phyloP scores from a whole-genome alignment of 64 coral and sea anemone genomes.

The Orbicella faveolata region DNA sequence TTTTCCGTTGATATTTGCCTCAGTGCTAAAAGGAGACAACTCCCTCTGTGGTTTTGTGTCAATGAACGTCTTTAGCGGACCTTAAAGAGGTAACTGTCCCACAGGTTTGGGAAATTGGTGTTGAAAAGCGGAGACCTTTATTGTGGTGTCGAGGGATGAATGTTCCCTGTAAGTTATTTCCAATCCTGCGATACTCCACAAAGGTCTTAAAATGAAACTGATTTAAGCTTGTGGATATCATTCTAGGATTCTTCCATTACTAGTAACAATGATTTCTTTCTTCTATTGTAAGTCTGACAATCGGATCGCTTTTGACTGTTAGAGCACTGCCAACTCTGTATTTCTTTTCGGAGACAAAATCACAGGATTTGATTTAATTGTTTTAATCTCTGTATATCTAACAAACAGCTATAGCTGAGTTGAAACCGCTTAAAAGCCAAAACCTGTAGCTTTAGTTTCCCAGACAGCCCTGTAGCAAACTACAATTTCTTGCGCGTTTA shows the following conservation, averaged over 20 bases:
- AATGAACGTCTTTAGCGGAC: background rate
- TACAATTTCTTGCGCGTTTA: too few species aligned
- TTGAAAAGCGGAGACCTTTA: background rate
- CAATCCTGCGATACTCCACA: too few species aligned
- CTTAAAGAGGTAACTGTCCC: background rate
- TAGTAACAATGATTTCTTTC: too few species aligned
- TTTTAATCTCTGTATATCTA: background rate
- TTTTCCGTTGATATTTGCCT: background rate
- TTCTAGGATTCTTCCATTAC: too few species aligned
- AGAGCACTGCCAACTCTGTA: too few species aligned
- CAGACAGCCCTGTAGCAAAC: too few species aligned
- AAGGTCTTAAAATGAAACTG: too few species aligned
- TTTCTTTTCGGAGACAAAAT: too few species aligned
- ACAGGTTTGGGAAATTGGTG: background rate
- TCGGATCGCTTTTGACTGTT: too few species aligned
- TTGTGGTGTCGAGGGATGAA: background rate
- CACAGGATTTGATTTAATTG: background rate
- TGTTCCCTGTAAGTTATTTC: too few species aligned
- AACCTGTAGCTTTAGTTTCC: background rate
- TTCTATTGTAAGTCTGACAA: too few species aligned
- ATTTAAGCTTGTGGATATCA: too few species aligned
- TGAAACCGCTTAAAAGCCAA: background rate
- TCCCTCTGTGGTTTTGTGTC: background rate
- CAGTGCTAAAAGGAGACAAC: background rate
- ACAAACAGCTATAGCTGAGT: background rate